Evolutionary conservation across 1,140 invertebrate species (phyloP).

Genomic region (Cepaea nemoralis): DNA sequence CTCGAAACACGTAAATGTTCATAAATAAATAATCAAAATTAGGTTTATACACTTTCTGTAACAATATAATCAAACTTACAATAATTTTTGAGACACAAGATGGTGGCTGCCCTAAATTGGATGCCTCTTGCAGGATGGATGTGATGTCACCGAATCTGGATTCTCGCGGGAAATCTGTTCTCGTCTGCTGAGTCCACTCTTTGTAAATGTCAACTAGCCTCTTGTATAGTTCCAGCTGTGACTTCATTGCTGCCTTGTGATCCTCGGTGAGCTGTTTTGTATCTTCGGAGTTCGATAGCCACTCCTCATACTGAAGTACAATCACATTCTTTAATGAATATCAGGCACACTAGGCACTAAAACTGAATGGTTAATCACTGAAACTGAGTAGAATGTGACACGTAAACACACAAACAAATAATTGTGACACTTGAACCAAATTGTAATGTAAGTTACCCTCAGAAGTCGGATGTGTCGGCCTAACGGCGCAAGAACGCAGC

Average conservation of each 20-base stretch:
- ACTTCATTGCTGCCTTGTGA: background rate
- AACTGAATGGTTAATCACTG: no score
- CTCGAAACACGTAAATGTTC: no score
- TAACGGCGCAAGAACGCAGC: no score
- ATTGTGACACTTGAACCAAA: no score
- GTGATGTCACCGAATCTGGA: slow-evolving; percentile 14
- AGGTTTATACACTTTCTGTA: background rate
- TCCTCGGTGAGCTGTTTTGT: slow-evolving; percentile 15
- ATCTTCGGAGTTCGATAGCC: slow-evolving; percentile 7
- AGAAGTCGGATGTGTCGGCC: no score
- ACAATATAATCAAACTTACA: slow-evolving; percentile 21
- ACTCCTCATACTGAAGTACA: slow-evolving; percentile 16
- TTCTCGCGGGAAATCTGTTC: background rate
- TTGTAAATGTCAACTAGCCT: slow-evolving; percentile 7
- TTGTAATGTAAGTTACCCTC: no score
- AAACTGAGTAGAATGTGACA: no score
- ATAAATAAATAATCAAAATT: no score
- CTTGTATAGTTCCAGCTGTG: slow-evolving; percentile 22
- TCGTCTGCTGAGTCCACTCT: background rate
- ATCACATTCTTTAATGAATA: no score
- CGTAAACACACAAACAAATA: no score
- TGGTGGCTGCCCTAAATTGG: slow-evolving; percentile 21
- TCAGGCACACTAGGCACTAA: no score
- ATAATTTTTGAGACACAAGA: background rate
- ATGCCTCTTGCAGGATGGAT: slow-evolving; percentile 10